Evolutionary conservation across 2,113 vertebrate genomes (phyloP).

Genomic region (Prietella phreatophila): DNA sequence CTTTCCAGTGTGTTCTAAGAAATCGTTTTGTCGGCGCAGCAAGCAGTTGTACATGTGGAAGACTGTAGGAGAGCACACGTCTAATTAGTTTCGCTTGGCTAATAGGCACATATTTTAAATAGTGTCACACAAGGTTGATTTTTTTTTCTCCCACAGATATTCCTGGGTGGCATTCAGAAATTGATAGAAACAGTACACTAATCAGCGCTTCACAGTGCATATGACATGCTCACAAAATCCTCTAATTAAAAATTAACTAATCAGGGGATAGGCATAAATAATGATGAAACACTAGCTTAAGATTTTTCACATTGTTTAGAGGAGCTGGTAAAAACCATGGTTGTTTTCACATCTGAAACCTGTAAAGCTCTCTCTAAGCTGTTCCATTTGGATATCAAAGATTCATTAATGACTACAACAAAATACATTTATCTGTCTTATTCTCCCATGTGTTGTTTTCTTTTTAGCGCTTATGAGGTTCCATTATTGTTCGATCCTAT

Average conservation of each 20-base stretch:
- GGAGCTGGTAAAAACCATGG: not conserved
- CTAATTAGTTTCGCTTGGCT: constrained; percentile 37
- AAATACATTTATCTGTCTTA: not conserved
- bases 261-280: constrained; percentile 14
- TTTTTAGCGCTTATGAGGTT: not conserved
- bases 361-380: not conserved
- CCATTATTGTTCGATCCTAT: not conserved
- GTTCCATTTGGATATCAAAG: constrained; percentile 15
- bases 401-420: not conserved
- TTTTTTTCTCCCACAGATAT: not conserved
- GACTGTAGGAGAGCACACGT: not conserved
- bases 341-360: not conserved
- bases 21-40: not conserved
- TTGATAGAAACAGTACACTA: constrained; percentile 7
- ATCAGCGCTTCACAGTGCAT: not conserved
- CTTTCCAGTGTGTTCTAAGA: not conserved
- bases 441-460: not conserved
- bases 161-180: not conserved
- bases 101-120: constrained; percentile 20
- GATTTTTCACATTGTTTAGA: not conserved
- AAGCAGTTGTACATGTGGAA: not conserved
- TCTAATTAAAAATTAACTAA: constrained; percentile 28
- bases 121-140: not conserved
- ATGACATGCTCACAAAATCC: not conserved
- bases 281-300: constrained; percentile 2